Evolutionary conservation across 53 echinoderm and acorn worm genomes (phyloP), one percentile per base, ranked within the genome.

Genomic region (Paelopatides confundens): DNA sequence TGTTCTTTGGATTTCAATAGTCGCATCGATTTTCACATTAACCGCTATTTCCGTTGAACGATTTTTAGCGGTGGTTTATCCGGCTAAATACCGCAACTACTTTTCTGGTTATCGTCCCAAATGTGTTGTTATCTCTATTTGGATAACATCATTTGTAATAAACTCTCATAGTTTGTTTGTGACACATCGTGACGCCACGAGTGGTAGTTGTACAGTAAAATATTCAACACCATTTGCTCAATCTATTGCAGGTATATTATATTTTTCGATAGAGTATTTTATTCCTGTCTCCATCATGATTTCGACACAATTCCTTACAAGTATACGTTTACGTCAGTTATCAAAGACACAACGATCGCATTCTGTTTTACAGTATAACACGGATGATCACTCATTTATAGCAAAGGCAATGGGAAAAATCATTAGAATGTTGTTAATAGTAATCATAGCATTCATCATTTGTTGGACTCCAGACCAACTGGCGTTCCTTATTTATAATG

Each of bases 201-300:
- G 65, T 30, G 65, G 65, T 21, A 64, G 8, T n/a, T 64, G 65
- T 2, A 64, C 21, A 15, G 65, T 64, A 8, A 30, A 64, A 8
- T 30, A 27, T 9, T 9, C 0, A 64, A 86, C 92, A 31, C 9
- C 34, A 15, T 67, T 79, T 30, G 91, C 46, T 35, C 86, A 92
- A 82, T 47, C 36, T 36, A 77, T 89, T 50, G 69, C 89, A 0
- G 96, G 96, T n/a, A 85, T 86, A 27, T 65, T 87, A 27, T 74
- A 86, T 8, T 96, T 93, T 66, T 5, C 91, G 32, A 34, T 89
- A 3, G 90, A 91, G 67, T 87, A 91, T 29, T 87, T 93, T 46
- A 35, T 89, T 10, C 96, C 96, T 9, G 84, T 87, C 84, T 40
- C 63, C 3, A 78, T 96, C 66, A 96, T 96, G 96, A 69, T 96